Evolutionary conservation across 2,888 invertebrate species (phyloP).

Genomic region (Yponomeuta plumbellus): DNA sequence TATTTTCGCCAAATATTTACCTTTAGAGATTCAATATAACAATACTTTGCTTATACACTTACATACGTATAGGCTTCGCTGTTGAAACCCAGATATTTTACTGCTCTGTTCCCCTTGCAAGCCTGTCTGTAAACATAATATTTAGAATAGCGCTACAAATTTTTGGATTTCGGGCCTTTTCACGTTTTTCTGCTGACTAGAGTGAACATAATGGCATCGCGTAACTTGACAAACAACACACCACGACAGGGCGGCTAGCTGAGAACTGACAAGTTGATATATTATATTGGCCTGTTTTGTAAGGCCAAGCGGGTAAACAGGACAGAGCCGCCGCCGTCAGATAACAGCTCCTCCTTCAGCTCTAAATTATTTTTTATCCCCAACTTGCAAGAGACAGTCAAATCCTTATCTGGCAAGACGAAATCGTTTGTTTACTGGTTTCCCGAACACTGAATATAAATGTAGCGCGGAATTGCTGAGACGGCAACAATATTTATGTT

Average conservation of each 20-base stretch:
- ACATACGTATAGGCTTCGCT: background rate
- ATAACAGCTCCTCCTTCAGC: constrained; percentile 48
- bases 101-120: background rate
- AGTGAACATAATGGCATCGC: constrained; percentile 40
- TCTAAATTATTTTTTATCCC: constrained; percentile 64
- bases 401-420: constrained; percentile 35
- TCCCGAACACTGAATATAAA: background rate
- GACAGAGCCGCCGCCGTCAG: constrained; percentile 37
- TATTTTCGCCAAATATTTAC: background rate
- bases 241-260: constrained; percentile 46
- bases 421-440: constrained; percentile 23
- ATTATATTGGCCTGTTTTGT: constrained; percentile 68
- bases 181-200: constrained; percentile 21
- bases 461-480: background rate
- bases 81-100: background rate
- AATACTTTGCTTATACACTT: no score
- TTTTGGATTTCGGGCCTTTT: constrained; percentile 29
- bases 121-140: constrained; percentile 3
- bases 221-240: constrained; percentile 57
- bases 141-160: constrained; percentile 19
- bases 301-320: constrained; percentile 59
- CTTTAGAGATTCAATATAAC: no score
- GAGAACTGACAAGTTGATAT: constrained; percentile 65
- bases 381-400: constrained; percentile 40
- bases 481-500: background rate